Conservation (phyloP, 2,797 vertebrate species). For the Moxostoma hubbsi region DNA sequence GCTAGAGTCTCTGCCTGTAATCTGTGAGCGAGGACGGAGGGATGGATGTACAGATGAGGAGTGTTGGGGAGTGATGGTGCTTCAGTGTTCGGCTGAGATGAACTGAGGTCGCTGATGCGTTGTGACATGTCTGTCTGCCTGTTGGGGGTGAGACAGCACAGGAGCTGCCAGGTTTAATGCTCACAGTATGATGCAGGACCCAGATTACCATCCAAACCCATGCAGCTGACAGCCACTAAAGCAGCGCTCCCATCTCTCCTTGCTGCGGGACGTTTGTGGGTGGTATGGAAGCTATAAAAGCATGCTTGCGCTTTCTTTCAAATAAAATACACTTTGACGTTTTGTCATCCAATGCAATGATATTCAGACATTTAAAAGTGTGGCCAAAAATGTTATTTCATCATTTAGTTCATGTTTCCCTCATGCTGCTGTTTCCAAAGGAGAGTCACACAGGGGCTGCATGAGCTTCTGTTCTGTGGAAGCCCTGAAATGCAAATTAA, state of each 20-base stretch:
- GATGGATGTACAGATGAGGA: background rate
- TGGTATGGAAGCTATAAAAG: background rate
- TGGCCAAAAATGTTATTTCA: too few species aligned
- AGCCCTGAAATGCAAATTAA: too few species aligned
- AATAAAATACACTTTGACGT: too few species aligned
- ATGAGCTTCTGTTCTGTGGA: too few species aligned
- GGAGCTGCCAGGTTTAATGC: slow-evolving; percentile 76
- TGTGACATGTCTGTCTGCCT: slow-evolving; percentile 74
- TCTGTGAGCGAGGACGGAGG: background rate
- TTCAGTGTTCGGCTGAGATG: slow-evolving; percentile 59
- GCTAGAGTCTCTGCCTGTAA: slow-evolving; percentile 6
- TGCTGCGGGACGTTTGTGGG: background rate
- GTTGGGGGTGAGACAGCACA: slow-evolving; percentile 73
- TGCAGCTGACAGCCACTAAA: slow-evolving; percentile 61
- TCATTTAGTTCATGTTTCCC: too few species aligned
- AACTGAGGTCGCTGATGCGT: slow-evolving; percentile 67
- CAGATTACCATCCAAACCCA: slow-evolving; percentile 74
- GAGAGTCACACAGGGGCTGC: too few species aligned
- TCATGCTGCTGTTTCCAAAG: too few species aligned
- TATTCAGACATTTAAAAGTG: too few species aligned
- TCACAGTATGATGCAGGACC: slow-evolving; percentile 71
- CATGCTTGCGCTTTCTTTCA: too few species aligned
- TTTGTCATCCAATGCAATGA: too few species aligned
- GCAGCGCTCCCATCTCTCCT: background rate
- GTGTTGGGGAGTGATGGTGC: slow-evolving; percentile 24